These are phyloP conservation scores for Caenorhabditis sp. DNA, from an alignment of 2,888 invertebrate genomes.

Conservation along the genomic window DNA sequence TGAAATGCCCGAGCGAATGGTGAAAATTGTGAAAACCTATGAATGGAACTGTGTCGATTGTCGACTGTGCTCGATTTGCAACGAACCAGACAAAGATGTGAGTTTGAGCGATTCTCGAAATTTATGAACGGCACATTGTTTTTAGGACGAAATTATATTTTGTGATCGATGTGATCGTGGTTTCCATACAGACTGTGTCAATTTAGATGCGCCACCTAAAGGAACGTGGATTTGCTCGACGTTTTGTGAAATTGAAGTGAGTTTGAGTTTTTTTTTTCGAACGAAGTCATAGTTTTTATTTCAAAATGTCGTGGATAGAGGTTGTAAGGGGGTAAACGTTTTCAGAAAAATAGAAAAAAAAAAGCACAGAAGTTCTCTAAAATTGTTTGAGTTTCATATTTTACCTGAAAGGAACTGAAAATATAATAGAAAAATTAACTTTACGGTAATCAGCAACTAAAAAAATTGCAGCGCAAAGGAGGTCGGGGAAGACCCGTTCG, in stretches of 20 bases:
- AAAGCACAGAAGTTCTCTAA: too few species aligned
- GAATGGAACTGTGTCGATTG: slow-evolving; percentile 93
- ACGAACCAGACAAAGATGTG: slow-evolving; percentile 81
- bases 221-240: slow-evolving; percentile 79
- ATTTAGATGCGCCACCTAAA: slow-evolving; percentile 81
- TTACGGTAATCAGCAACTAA: too few species aligned
- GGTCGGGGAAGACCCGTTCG: slow-evolving; percentile 5
- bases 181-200: slow-evolving; percentile 90
- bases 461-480: too few species aligned
- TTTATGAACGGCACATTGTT: background rate
- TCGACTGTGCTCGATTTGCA: slow-evolving; percentile 86
- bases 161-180: slow-evolving; percentile 94
- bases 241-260: slow-evolving; percentile 12
- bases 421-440: too few species aligned
- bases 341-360: too few species aligned
- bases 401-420: too few species aligned
- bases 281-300: too few species aligned
- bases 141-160: slow-evolving; percentile 84
- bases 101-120: background rate
- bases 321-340: too few species aligned
- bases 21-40: slow-evolving; percentile 80
- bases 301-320: too few species aligned
- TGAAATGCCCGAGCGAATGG: slow-evolving; percentile 84
- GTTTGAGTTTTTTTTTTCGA: too few species aligned
- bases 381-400: too few species aligned